Evolutionary conservation across 2,113 vertebrate species (phyloP).

Genomic region (Austrofundulus limnaeus): DNA sequence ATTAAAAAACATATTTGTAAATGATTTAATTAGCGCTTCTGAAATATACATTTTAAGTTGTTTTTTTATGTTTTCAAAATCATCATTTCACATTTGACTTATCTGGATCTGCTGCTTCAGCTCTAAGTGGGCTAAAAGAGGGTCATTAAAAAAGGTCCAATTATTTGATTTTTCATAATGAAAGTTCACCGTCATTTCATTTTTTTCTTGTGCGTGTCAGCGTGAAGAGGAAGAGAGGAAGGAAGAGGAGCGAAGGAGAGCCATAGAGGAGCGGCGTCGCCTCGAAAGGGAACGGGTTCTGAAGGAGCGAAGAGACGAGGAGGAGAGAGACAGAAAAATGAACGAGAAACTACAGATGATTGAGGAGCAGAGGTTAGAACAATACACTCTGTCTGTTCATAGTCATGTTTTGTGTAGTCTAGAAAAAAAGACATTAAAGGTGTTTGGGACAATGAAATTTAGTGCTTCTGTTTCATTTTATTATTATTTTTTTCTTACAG

Average conservation of each 20-base stretch:
- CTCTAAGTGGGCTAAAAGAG: neutral
- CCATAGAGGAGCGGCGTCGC: constrained; percentile 77
- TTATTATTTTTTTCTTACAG: constrained; percentile 54
- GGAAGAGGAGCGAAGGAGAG: constrained; percentile 79
- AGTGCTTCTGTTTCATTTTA: neutral
- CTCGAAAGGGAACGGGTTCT: constrained; percentile 80
- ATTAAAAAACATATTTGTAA: neutral
- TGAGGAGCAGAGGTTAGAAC: constrained; percentile 80
- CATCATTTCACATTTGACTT: neutral
- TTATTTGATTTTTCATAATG: neutral
- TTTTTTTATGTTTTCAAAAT: too few species aligned
- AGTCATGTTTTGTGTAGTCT: neutral
- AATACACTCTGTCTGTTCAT: neutral
- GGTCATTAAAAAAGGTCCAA: neutral
- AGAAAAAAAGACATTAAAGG: neutral
- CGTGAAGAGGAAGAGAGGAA: constrained; percentile 83
- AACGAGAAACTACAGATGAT: constrained; percentile 81
- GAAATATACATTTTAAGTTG: too few species aligned
- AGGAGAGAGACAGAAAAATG: constrained; percentile 83
- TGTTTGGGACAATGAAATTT: neutral
- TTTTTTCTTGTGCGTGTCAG: constrained; percentile 50
- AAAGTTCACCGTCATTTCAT: neutral
- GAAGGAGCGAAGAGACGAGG: constrained; percentile 80
- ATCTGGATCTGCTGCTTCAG: neutral
- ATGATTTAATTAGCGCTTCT: neutral